These are phyloP conservation scores for Reticulitermes speratus DNA, from an alignment of 1,140 invertebrate species.

Conservation along the genomic window DNA sequence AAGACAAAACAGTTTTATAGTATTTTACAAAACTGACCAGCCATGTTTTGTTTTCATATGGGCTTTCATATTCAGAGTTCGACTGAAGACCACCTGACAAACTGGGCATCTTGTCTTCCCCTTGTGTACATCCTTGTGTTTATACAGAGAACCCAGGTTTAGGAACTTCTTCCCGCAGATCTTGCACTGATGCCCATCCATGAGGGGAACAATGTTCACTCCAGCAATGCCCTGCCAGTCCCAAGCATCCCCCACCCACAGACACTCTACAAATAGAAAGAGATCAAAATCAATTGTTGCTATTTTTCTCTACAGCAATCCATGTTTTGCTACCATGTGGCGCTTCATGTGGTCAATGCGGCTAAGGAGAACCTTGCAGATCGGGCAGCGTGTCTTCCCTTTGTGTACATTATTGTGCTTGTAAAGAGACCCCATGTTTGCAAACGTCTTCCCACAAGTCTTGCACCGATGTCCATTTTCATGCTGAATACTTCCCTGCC, in stretches of 20 bases:
- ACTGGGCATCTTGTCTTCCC: constrained; percentile 54
- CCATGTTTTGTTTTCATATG: constrained; percentile 52
- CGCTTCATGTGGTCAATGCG: constrained; percentile 53
- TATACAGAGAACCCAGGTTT: constrained; percentile 51
- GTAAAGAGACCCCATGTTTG: constrained; percentile 51
- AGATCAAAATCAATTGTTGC: not conserved
- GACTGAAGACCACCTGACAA: constrained; percentile 52
- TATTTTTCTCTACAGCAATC: constrained; percentile 32
- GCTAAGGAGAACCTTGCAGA: constrained; percentile 53
- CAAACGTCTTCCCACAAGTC: constrained; percentile 52
- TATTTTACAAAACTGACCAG: constrained; percentile 31
- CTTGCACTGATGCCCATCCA: constrained; percentile 49
- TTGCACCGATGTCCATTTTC: constrained; percentile 50
- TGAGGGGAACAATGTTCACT: constrained; percentile 38
- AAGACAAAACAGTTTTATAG: too few species aligned
- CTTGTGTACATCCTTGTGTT: constrained; percentile 55
- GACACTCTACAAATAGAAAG: constrained; percentile 29
- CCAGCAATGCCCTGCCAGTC: constrained; percentile 22
- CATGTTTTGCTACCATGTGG: constrained; percentile 52
- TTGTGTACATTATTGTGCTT: constrained; percentile 56
- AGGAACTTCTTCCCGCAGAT: constrained; percentile 53
- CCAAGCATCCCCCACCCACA: constrained; percentile 43
- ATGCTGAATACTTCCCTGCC: constrained; percentile 37
- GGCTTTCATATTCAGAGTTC: constrained; percentile 53
- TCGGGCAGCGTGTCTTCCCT: constrained; percentile 53